Percentiles rank a stretch among this genome's conserved stretches.
These are phyloP conservation scores for Hippocampus barbouri DNA, from an alignment of 2,113 vertebrate genomes.

Conservation along the genomic window DNA sequence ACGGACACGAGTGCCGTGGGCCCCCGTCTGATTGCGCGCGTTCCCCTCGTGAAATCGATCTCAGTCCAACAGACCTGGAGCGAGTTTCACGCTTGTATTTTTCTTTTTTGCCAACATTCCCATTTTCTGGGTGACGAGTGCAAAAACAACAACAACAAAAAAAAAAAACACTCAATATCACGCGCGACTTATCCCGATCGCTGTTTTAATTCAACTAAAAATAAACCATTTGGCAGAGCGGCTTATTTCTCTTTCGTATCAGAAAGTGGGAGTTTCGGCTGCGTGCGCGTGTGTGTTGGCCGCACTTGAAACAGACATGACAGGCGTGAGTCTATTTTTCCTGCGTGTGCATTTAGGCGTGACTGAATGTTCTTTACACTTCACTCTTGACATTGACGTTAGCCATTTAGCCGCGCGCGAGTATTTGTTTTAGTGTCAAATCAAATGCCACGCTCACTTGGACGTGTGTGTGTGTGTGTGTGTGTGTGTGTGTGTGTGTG, in stretches of 20 bases:
- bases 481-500: not conserved
- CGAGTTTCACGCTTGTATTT: not conserved
- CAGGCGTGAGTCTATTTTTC: conserved; percentile 6
- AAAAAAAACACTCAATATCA: not conserved
- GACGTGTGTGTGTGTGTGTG: conserved; percentile 26
- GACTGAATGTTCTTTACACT: conserved; percentile 59
- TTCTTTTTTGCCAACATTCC: not conserved
- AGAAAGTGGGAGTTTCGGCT: conserved; percentile 13
- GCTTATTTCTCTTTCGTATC: conserved; percentile 58
- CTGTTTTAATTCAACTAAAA: conserved; percentile 16
- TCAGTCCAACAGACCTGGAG: not conserved
- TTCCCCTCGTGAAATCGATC: not conserved
- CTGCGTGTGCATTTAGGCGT: conserved; percentile 12
- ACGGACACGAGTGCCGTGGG: too few relatives aligned
- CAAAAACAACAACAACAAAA: not conserved
- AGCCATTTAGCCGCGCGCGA: conserved; percentile 47
- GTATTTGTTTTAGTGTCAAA: conserved; percentile 59
- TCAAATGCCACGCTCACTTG: conserved; percentile 46
- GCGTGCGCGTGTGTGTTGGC: conserved; percentile 9
- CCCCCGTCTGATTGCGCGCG: not conserved
- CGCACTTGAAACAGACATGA: not conserved
- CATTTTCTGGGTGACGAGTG: not conserved
- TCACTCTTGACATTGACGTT: conserved; percentile 57
- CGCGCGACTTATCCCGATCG: not conserved
- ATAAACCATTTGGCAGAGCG: conserved; percentile 32